phyloP scores from a whole-genome alignment of 2,888 invertebrate species.

The Caenorhabditis imperialis region DNA sequence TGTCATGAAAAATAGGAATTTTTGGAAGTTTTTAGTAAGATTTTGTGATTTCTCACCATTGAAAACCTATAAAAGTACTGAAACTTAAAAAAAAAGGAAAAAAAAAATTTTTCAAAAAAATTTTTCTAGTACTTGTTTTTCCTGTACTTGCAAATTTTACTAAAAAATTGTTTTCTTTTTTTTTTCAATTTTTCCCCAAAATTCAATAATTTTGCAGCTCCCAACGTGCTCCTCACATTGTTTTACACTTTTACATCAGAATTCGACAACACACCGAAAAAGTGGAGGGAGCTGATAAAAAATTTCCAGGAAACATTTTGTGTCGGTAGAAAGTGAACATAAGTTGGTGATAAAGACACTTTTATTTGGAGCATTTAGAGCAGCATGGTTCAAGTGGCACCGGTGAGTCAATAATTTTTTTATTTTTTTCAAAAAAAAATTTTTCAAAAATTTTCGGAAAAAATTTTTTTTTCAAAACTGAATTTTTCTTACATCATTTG shows the following conservation, averaged over 20 bases:
- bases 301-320: conserved; percentile 24
- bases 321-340: neutral
- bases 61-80: no score
- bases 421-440: neutral
- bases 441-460: neutral
- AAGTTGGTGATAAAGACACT: conserved; percentile 5
- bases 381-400: conserved; percentile 54
- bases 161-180: no score
- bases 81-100: neutral
- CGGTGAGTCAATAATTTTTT: conserved; percentile 30
- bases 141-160: neutral
- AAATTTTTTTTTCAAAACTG: neutral
- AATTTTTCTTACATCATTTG: no score
- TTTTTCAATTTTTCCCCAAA: no score
- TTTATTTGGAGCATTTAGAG: conserved; percentile 8
- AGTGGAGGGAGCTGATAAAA: conserved; percentile 15
- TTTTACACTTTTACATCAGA: no score
- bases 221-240: conserved; percentile 32
- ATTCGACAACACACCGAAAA: conserved; percentile 4
- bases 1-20: no score
- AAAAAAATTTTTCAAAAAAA: conserved; percentile 4
- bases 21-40: no score
- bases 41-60: no score
- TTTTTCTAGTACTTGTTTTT: neutral
- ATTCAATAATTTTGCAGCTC: no score